These are phyloP conservation scores for Nesoenas mayeri DNA, from an alignment of 2,113 vertebrate genomes.

Conservation along the genomic window DNA sequence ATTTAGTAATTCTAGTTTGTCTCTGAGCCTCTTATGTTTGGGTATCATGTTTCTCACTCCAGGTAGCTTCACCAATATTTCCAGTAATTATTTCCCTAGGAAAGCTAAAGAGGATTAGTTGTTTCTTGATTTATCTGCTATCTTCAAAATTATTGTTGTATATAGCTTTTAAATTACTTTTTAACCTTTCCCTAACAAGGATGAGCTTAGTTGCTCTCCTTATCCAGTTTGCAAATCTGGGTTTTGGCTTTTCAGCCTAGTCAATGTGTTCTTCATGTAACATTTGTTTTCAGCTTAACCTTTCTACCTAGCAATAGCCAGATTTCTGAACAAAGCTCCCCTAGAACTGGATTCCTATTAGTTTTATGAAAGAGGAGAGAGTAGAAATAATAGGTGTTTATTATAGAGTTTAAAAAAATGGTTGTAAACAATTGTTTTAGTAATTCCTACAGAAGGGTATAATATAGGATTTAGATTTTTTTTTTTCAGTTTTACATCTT, in stretches of 20 bases:
- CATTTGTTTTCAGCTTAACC: background rate
- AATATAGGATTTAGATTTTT: background rate
- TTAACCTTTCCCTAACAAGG: background rate
- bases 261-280: background rate
- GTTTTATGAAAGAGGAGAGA: background rate
- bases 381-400: background rate
- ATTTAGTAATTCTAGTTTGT: background rate
- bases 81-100: background rate
- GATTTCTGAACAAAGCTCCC: background rate
- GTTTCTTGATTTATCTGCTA: background rate
- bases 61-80: background rate
- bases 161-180: background rate
- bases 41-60: background rate
- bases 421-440: background rate
- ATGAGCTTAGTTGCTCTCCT: background rate
- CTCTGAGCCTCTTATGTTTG: background rate
- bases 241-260: background rate
- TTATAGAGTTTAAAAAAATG: background rate
- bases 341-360: background rate
- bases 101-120: slow-evolving; percentile 4
- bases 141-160: background rate
- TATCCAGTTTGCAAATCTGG: background rate
- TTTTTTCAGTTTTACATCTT: background rate
- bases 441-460: background rate
- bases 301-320: background rate